Conservation (phyloP, 2,113 vertebrate species). For the Eclectus roratus region DNA sequence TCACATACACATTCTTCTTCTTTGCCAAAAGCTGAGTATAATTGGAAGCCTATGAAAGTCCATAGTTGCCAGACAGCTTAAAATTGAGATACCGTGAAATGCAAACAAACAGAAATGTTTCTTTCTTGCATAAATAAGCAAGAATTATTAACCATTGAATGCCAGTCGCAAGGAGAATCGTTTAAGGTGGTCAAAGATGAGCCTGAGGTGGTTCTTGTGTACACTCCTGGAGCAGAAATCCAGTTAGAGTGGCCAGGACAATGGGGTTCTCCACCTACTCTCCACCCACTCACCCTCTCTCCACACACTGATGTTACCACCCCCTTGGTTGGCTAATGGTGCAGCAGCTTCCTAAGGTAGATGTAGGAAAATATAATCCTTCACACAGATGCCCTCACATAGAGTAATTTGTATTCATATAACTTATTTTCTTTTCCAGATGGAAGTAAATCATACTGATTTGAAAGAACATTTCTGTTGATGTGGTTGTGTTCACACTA, state of each 20-base stretch:
- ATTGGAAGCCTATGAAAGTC: constrained; percentile 6
- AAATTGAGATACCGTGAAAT: constrained; percentile 42
- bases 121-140: neutral
- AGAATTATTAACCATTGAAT: constrained; percentile 17
- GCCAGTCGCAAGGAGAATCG: neutral
- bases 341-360: neutral
- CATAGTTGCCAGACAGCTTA: constrained; percentile 30
- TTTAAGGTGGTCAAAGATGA: neutral
- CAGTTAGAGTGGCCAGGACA: neutral
- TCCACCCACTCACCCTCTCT: no score
- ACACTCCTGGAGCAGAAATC: neutral
- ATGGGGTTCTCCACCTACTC: neutral
- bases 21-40: constrained; percentile 42
- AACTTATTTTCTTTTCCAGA: neutral
- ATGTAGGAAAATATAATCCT: neutral
- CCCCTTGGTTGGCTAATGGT: neutral
- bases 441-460: neutral
- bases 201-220: neutral
- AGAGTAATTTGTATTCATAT: neutral
- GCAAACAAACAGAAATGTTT: constrained; percentile 41
- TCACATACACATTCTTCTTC: constrained; percentile 20
- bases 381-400: neutral
- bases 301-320: neutral
- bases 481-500: neutral
- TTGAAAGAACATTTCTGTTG: neutral